Evolutionary conservation across 1,140 invertebrate species (phyloP).

Genomic region (Dolichoris vasculosae): DNA sequence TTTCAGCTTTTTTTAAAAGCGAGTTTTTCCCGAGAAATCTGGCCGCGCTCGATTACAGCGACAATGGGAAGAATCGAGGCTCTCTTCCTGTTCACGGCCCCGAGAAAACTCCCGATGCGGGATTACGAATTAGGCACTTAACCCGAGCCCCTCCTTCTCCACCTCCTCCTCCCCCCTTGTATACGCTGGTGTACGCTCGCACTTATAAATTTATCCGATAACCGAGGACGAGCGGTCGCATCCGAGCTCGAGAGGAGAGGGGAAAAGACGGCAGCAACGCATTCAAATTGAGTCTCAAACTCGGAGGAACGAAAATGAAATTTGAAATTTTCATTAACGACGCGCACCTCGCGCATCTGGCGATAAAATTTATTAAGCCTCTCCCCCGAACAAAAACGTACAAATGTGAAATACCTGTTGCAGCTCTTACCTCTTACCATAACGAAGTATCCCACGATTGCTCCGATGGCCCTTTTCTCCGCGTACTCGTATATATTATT

Average conservation of each 20-base stretch:
- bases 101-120: not conserved
- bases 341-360: too few relatives aligned
- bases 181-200: too few relatives aligned
- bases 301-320: not conserved
- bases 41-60: not conserved
- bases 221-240: not conserved
- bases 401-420: too few relatives aligned
- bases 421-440: too few relatives aligned
- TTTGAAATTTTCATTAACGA: not conserved
- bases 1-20: not conserved
- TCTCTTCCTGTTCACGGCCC: conserved; percentile 3
- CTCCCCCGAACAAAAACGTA: too few relatives aligned
- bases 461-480: too few relatives aligned
- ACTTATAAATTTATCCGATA: conserved; percentile 1
- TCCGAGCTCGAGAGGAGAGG: not conserved
- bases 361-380: too few relatives aligned
- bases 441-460: too few relatives aligned
- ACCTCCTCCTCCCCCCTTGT: not conserved
- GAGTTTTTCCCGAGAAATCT: not conserved
- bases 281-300: not conserved
- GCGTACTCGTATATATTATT: too few relatives aligned
- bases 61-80: not conserved
- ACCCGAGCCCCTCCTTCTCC: not conserved
- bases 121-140: conserved; percentile 22
- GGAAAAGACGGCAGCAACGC: not conserved